These are phyloP conservation scores for Alloscopus bannaensis DNA, from an alignment of 2,888 invertebrate genomes.

Conservation along the genomic window DNA sequence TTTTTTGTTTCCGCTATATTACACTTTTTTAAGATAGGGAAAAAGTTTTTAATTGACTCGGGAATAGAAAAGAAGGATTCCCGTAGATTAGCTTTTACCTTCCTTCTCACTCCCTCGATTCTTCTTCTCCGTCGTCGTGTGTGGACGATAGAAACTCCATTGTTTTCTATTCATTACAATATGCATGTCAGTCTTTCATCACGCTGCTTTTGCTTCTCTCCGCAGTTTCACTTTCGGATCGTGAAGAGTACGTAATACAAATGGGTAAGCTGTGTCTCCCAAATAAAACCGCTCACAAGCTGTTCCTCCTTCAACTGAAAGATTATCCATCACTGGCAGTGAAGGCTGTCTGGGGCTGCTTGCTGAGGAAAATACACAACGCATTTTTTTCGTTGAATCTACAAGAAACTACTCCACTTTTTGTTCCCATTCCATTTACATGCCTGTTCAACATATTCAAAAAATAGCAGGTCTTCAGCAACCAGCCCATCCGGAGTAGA, in stretches of 20 bases:
- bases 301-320: neutral
- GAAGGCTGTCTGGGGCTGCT: neutral
- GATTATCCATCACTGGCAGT: constrained; percentile 10
- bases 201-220: neutral
- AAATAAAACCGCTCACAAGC: neutral
- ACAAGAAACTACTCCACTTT: neutral
- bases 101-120: neutral
- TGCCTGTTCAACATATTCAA: neutral
- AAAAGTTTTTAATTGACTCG: constrained; percentile 42
- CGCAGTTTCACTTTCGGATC: neutral
- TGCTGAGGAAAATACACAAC: neutral
- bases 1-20: constrained; percentile 15
- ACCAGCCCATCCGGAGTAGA: neutral
- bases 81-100: constrained; percentile 19
- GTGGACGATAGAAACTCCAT: no score
- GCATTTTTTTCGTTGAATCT: neutral
- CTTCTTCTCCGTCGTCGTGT: neutral
- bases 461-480: neutral
- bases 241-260: neutral
- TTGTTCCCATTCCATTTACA: neutral
- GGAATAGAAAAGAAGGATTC: constrained; percentile 25
- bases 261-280: neutral
- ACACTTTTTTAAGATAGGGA: constrained; percentile 4
- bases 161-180: constrained; percentile 33
- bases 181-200: constrained; percentile 22